Evolutionary conservation across 2,113 vertebrate genomes (phyloP).

Genomic region (Rhabdomys dilectus): DNA sequence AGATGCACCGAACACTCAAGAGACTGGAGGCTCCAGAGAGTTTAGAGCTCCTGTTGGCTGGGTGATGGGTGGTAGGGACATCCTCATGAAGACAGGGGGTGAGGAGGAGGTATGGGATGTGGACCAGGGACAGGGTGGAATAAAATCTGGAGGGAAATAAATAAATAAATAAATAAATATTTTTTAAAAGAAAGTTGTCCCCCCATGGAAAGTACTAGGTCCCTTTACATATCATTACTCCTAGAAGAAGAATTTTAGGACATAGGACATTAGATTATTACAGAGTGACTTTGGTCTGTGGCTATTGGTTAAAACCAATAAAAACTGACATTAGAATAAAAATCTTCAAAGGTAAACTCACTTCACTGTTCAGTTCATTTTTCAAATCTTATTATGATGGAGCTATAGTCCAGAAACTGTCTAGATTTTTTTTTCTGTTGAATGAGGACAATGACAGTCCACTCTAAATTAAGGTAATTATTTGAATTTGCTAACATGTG

Average conservation of each 20-base stretch:
- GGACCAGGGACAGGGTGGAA: no score
- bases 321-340: neutral
- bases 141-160: no score
- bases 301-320: slow-evolving; percentile 29
- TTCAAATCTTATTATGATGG: neutral
- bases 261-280: neutral
- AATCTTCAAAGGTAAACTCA: neutral
- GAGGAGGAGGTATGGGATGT: no score
- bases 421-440: neutral
- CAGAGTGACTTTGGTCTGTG: neutral
- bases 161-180: no score
- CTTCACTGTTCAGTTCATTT: neutral
- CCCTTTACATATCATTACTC: neutral
- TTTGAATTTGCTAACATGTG: neutral
- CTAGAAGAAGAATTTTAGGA: neutral
- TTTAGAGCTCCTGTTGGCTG: no score
- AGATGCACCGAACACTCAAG: no score
- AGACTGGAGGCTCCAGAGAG: no score
- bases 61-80: no score
- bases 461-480: neutral
- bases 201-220: neutral
- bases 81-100: no score
- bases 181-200: no score
- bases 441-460: neutral
- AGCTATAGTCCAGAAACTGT: neutral